Percentiles rank a stretch among this genome's conserved stretches.
These are phyloP conservation scores for Habroteleia sp. DNA, from an alignment of 2,888 invertebrate species.

Conservation along the genomic window DNA sequence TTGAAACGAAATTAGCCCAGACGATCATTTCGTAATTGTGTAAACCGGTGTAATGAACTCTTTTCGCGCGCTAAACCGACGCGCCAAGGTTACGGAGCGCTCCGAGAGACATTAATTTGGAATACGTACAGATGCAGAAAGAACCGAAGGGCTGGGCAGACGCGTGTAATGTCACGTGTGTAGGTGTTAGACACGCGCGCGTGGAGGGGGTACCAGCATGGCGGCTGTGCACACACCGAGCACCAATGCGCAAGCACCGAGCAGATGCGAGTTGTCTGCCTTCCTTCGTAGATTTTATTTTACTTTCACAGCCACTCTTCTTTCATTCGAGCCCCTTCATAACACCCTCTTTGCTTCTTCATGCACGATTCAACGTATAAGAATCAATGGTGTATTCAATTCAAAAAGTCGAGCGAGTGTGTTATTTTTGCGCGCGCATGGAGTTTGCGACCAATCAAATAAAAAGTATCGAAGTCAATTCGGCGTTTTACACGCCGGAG, in stretches of 20 bases:
- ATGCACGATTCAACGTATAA: conserved; percentile 20
- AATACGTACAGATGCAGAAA: conserved; percentile 28
- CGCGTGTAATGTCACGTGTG: conserved; percentile 69
- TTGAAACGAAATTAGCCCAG: no score
- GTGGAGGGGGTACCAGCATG: conserved; percentile 75
- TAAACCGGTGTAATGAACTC: conserved; percentile 27
- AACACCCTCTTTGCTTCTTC: conserved; percentile 56
- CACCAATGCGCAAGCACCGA: conserved; percentile 79
- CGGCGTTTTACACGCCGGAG: conserved; percentile 5
- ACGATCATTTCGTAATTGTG: not conserved
- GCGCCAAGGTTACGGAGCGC: conserved; percentile 22
- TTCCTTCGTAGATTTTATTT: conserved; percentile 60
- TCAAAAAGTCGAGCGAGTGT: conserved; percentile 44
- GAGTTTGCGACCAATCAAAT: conserved; percentile 37
- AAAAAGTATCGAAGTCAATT: conserved; percentile 7
- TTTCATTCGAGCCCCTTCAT: conserved; percentile 59
- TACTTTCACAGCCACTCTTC: conserved; percentile 52
- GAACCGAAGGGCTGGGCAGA: conserved; percentile 39
- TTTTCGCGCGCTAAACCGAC: conserved; percentile 13
- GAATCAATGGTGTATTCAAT: conserved; percentile 40
- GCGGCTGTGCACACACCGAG: conserved; percentile 78
- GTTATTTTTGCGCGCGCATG: conserved; percentile 33
- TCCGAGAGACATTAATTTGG: conserved; percentile 39
- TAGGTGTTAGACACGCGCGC: conserved; percentile 73
- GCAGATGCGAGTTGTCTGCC: conserved; percentile 70